phyloP scores from a whole-genome alignment of 2,113 vertebrate species.

The Psittacula cyanocephala region DNA sequence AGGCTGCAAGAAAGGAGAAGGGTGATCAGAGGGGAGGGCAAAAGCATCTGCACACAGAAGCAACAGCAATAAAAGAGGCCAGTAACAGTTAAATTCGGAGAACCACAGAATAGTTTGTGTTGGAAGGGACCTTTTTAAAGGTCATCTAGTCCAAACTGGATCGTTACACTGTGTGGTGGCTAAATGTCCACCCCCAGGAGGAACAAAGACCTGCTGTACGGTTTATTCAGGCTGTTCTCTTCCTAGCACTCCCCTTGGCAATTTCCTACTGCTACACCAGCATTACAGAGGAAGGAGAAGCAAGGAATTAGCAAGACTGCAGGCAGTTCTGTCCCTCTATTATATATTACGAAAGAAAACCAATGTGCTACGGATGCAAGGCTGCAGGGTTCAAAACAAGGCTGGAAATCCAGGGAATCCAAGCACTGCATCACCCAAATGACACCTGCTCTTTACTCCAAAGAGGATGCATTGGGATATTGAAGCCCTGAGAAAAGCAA shows the following conservation, averaged over 20 bases:
- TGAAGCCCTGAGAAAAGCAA: not conserved
- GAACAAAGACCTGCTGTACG: not conserved
- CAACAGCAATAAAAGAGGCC: not conserved
- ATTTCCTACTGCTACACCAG: not conserved
- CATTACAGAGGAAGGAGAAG: not conserved
- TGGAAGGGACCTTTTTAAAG: not conserved
- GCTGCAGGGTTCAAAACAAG: not conserved
- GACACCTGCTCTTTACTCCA: not conserved
- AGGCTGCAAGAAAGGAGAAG: conserved; percentile 75
- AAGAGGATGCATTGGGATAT: not conserved
- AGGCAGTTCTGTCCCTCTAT: not conserved
- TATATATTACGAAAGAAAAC: not conserved
- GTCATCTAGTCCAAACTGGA: not conserved
- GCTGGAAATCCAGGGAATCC: not conserved
- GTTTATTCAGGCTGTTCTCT: not conserved
- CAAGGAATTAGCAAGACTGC: not conserved
- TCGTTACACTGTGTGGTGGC: not conserved
- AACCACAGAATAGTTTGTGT: not conserved
- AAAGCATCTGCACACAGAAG: rapidly evolving
- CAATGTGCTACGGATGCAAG: not conserved
- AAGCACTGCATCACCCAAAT: not conserved
- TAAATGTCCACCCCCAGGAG: not conserved
- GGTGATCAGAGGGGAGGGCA: not conserved
- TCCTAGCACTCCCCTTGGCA: not conserved
- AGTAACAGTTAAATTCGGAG: not conserved